phyloP scores from a whole-genome alignment of 2,113 vertebrate genomes.

The Rhea americana region DNA sequence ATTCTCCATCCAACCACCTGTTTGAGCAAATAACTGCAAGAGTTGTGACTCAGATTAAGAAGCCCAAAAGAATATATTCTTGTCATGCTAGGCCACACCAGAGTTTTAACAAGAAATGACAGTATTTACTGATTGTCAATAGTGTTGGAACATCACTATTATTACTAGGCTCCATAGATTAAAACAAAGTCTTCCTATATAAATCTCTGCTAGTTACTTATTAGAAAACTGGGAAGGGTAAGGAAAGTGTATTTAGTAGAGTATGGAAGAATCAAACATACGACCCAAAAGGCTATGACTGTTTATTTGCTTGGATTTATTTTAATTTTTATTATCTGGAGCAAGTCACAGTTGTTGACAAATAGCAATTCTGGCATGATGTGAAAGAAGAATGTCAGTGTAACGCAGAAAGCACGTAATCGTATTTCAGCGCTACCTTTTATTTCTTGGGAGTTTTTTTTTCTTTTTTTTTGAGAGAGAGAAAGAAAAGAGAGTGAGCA shows the following conservation, averaged over 20 bases:
- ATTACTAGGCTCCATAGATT: too few species aligned
- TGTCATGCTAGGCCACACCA: too few species aligned
- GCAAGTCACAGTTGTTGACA: background rate
- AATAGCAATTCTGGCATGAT: background rate
- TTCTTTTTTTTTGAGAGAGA: too few species aligned
- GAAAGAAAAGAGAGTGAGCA: too few species aligned
- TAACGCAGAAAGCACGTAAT: background rate
- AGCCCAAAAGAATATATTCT: too few species aligned
- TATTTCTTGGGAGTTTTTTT: background rate
- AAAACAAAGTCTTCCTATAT: too few species aligned
- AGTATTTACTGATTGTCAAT: background rate
- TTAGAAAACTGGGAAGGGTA: too few species aligned
- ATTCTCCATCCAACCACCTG: background rate
- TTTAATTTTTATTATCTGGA: background rate
- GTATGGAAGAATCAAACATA: background rate
- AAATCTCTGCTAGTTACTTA: too few species aligned
- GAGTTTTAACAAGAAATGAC: background rate
- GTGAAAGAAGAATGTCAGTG: background rate
- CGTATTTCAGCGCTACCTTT: background rate
- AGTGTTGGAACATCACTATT: background rate
- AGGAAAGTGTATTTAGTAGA: background rate
- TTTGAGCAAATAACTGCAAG: background rate
- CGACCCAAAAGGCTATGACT: background rate
- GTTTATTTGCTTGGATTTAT: background rate
- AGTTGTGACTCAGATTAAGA: too few species aligned